Base-by-base conservation (phyloP, 2,888 invertebrate species). In the Maniola hyperantus region DNA sequence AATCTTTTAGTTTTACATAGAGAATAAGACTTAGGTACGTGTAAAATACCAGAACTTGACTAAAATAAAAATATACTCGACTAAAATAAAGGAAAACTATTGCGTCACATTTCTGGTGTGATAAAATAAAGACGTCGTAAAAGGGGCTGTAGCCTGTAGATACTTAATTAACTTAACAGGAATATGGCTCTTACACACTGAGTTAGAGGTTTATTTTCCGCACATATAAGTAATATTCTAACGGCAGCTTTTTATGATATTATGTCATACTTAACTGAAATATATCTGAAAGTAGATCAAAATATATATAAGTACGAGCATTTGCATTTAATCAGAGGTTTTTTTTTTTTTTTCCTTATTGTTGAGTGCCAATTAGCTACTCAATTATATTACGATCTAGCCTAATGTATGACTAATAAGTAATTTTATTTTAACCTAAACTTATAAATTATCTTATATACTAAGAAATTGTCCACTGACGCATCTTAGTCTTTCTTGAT, bases 131-230 rank as follows among this genome's bases (percentile, higher is more conserved):
- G 39, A n/a, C 13, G 39, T 57, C 39, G 57, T 57, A 42, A 57
- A 57, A 57, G n/a, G 42, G 42, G 57, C 36, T 36, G 55, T 55
- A 55, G 48, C 20, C 48, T 13, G 50, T 51, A 13, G 57, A 20
- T 57, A 57, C 57, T 57, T 42, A 42, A 57, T 57, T 57, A 57
- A 57, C 57, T 42, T 57, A 42, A 57, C 57, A 57, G 42, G 57
- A 57, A 57, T 42, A 20, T 13, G 42, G 20, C 42, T n/a, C 36
- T 55, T 36, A 55, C 18, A 55, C 18, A 36, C 18, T n/a, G 55
- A 36, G 7, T 26, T 26, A 26, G 26, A 26, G 26, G 26, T 26
- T 5, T 36, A 36, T 53, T 44, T 44, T 44, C n/a, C 18, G 18
- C 20, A 18, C 15, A 18, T 18, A 42, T 42, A n/a, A n/a, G n/a